A percentile compares a stretch with the other conserved stretches of the same genome.
phyloP scores from a whole-genome alignment of 2,113 vertebrate genomes.

The Xiphias gladius region DNA sequence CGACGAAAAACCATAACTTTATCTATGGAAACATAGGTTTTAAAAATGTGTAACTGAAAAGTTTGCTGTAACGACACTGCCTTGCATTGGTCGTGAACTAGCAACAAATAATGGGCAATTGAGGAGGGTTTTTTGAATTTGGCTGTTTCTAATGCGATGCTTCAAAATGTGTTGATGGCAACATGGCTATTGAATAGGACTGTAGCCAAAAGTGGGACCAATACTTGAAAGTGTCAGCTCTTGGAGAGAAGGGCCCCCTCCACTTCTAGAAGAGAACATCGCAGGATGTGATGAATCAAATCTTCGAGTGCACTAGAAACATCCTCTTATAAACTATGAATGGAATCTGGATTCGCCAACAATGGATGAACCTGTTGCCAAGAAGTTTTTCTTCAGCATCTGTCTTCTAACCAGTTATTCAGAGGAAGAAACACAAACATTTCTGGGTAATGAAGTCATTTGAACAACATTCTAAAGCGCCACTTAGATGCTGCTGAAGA shows the following conservation, averaged over 20 bases:
- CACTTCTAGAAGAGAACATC: conserved; percentile 23
- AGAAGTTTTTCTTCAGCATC: conserved; percentile 7
- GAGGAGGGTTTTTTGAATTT: no score
- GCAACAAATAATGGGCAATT: no score
- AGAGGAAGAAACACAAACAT: conserved; percentile 45
- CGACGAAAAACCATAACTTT: background rate
- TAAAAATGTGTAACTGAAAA: no score
- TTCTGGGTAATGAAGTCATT: conserved; percentile 55
- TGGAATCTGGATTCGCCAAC: conserved; percentile 60
- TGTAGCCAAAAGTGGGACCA: conserved; percentile 22
- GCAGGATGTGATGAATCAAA: conserved; percentile 65
- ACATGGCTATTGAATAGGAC: background rate
- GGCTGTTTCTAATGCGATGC: no score
- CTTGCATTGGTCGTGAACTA: no score
- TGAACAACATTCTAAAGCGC: conserved; percentile 7
- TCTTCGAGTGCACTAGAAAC: conserved; percentile 49
- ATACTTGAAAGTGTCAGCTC: conserved; percentile 3
- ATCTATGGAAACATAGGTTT: no score
- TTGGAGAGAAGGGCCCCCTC: background rate
- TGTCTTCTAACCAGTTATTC: conserved; percentile 5
- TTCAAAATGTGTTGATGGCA: no score
- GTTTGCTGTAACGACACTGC: no score
- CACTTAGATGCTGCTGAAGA: background rate
- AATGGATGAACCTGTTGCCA: conserved; percentile 59
- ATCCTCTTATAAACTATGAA: conserved; percentile 45